These are phyloP conservation scores for Lathamus discolor DNA, from an alignment of 2,113 vertebrate species.

Conservation along the genomic window DNA sequence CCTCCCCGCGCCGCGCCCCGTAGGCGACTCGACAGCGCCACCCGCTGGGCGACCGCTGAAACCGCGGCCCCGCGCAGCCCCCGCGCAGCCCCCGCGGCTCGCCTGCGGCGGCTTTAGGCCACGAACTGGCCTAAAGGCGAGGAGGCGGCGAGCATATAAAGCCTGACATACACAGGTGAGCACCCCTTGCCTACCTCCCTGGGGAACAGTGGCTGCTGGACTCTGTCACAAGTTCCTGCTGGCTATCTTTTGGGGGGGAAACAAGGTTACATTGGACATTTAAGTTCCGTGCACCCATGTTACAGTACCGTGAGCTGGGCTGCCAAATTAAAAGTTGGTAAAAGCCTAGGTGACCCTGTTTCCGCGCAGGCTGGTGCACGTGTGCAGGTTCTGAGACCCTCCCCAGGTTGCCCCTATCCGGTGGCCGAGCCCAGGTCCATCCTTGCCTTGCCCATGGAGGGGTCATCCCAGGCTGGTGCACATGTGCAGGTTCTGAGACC, in stretches of 20 bases:
- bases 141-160: neutral
- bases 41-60: neutral
- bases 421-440: neutral
- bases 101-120: too few relatives aligned
- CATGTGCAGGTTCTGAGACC: neutral
- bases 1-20: neutral
- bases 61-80: neutral
- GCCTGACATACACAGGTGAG: fast-evolving
- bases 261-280: fast-evolving
- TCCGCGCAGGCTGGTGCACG: neutral
- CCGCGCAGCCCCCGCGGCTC: neutral
- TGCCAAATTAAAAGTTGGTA: neutral
- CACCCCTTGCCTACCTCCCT: fast-evolving
- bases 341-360: neutral
- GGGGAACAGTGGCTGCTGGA: neutral
- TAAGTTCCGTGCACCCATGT: fast-evolving
- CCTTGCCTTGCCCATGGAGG: neutral
- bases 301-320: neutral
- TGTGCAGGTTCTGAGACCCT: too few relatives aligned
- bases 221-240: fast-evolving
- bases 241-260: neutral
- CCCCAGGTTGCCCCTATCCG: fast-evolving
- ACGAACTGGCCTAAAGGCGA: fast-evolving
- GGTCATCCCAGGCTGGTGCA: too few relatives aligned
- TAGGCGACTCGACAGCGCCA: neutral